Percentiles rank a stretch among this genome's conserved stretches.
phyloP scores from a whole-genome alignment of 2,113 vertebrate species.

The Phasianus colchicus region DNA sequence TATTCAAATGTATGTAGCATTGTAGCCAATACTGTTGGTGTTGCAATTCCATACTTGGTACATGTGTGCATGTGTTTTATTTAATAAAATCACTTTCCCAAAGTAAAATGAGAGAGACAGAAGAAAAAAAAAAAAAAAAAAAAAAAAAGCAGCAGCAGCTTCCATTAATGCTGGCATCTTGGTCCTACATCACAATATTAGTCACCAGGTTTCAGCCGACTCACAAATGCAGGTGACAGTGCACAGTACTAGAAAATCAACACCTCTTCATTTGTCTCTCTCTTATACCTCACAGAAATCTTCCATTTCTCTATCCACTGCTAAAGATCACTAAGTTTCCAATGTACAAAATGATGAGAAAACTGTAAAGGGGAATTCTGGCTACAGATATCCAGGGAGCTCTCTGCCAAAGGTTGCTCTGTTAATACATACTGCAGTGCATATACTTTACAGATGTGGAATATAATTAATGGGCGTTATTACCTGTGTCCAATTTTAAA shows the following conservation, averaged over 20 bases:
- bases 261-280: neutral
- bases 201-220: neutral
- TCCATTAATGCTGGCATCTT: neutral
- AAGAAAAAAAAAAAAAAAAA: neutral
- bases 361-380: conserved; percentile 5
- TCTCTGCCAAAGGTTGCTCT: neutral
- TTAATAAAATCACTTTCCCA: neutral
- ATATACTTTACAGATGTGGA: conserved; percentile 23
- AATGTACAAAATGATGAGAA: neutral
- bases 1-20: neutral
- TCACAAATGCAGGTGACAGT: neutral
- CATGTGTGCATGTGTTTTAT: neutral
- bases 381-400: neutral
- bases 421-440: neutral
- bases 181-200: neutral
- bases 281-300: neutral
- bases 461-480: conserved; percentile 20
- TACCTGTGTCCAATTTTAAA: conserved; percentile 29
- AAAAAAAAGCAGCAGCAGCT: neutral
- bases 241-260: neutral
- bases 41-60: neutral
- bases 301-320: neutral
- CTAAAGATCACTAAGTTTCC: neutral
- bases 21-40: neutral
- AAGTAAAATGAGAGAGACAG: neutral